These are phyloP conservation scores for Bostrychus sinensis DNA, from an alignment of 2,113 vertebrate genomes.

Conservation along the genomic window DNA sequence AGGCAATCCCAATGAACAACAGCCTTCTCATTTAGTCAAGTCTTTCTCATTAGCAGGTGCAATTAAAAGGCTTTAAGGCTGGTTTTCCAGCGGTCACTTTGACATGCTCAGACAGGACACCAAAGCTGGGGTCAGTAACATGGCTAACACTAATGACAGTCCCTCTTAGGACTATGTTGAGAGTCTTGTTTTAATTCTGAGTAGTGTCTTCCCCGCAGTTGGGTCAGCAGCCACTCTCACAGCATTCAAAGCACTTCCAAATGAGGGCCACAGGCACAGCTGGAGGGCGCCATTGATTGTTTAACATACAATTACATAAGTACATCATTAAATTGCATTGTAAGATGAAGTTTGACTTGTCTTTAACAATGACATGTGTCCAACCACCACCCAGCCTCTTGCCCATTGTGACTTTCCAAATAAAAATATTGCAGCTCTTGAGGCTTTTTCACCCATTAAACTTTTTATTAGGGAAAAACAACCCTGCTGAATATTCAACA, in stretches of 20 bases:
- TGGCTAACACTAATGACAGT: no score
- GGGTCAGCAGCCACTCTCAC: constrained; percentile 31
- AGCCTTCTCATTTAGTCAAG: not conserved
- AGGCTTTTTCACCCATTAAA: constrained; percentile 54
- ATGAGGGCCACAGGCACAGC: constrained; percentile 56
- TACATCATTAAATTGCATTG: not conserved
- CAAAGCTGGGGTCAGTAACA: constrained; percentile 26
- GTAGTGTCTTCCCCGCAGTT: constrained; percentile 6
- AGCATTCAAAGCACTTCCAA: constrained; percentile 40
- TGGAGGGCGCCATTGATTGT: constrained; percentile 29
- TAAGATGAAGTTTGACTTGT: not conserved
- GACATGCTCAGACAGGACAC: constrained; percentile 14
- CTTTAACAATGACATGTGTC: not conserved
- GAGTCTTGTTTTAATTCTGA: constrained; percentile 21
- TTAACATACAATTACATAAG: constrained; percentile 5
- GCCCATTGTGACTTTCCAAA: constrained; percentile 3
- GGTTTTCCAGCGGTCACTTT: constrained; percentile 43
- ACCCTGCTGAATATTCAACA: constrained; percentile 60
- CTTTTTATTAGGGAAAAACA: constrained; percentile 63
- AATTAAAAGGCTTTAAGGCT: constrained; percentile 33
- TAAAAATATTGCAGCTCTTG: constrained; percentile 15
- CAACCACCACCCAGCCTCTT: not conserved
- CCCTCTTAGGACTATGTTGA: constrained; percentile 18
- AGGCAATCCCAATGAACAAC: no score
- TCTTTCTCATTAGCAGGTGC: constrained; percentile 38